Evolutionary conservation across 2,888 invertebrate species (phyloP), one percentile per base, ranked within the genome.

Genomic region (Nysson spinosus): DNA sequence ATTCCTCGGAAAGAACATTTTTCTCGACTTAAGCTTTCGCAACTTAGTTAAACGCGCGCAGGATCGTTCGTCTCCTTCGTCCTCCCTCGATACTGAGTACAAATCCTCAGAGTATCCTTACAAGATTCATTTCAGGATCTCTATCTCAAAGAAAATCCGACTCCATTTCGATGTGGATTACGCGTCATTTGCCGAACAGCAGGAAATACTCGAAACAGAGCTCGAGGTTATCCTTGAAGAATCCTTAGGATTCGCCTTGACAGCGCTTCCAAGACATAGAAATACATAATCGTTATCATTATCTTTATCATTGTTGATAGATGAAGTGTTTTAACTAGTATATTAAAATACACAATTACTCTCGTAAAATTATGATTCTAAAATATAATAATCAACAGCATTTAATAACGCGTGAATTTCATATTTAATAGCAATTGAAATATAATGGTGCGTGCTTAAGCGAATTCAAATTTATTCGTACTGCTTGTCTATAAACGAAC

Each of bases 161-260:
- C 46, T 40, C 50, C 47, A 35, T 58, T 60, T 50, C 63, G 40
- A 28, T 11, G 43, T 9, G 63, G 55, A 67, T 72, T 72, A 69
- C 72, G 63, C 62, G 57, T 72, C 61, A 62, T 65, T 69, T 61
- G 63, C 40, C 58, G 63, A 37, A 39, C 24, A 47, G 32, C 69
- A 50, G 75, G 75, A 65, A 65, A 16, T 44, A 20, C 37, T 44
- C 40, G 44, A 44, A 75, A 64, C 63, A 68, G 72, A 68, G 60
- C 63, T 16, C 34, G 49, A n/a, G n/a, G 69, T 71, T 71, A 71
- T 75, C 75, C n/a, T n/a, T 56, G 19, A 11, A 30, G 60, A 51
- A 30, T 35, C 44, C 50, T 52, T 49, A 62, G 67, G 67, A 67
- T 35, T 37, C 67, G 35, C 40, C 51, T 19, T 56, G 71, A 64